Evolutionary conservation across 2,888 invertebrate genomes (phyloP).

Genomic region (Pterobdella sp.): DNA sequence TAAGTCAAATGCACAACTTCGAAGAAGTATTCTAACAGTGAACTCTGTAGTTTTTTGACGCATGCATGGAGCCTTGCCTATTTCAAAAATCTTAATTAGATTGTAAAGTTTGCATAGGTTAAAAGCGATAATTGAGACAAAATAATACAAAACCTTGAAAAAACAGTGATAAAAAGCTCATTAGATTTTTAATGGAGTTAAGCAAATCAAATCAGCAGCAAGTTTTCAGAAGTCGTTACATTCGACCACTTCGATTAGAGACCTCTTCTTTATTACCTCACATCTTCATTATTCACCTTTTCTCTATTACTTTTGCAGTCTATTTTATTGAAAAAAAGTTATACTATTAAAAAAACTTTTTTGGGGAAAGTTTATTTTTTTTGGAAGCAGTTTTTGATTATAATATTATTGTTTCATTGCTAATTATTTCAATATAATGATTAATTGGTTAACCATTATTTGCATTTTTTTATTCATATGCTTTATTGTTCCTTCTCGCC

Average conservation of each 20-base stretch:
- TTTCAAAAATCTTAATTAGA: too few species aligned
- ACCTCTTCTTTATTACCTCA: background rate
- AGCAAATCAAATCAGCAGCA: constrained; percentile 9
- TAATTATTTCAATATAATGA: too few species aligned
- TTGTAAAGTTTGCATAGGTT: too few species aligned
- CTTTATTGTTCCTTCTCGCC: background rate
- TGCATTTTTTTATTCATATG: background rate
- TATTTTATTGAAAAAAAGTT: background rate
- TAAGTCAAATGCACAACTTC: too few species aligned
- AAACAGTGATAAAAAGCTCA: background rate
- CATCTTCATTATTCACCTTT: background rate
- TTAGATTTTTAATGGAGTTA: background rate
- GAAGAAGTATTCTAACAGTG: too few species aligned
- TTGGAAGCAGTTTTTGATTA: background rate
- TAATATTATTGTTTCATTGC: background rate
- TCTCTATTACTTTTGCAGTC: background rate
- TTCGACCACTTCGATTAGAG: constrained; percentile 9
- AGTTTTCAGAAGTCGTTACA: background rate
- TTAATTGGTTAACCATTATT: too few species aligned
- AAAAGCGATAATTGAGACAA: background rate
- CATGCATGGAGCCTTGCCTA: too few species aligned
- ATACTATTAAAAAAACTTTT: too few species aligned
- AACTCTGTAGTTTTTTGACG: too few species aligned
- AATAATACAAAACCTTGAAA: background rate
- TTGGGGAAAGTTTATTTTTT: too few species aligned